Evolutionary conservation across 2,113 vertebrate genomes (phyloP), one percentile per base, ranked within the genome.

Genomic region (Oreochromis spilurus): DNA sequence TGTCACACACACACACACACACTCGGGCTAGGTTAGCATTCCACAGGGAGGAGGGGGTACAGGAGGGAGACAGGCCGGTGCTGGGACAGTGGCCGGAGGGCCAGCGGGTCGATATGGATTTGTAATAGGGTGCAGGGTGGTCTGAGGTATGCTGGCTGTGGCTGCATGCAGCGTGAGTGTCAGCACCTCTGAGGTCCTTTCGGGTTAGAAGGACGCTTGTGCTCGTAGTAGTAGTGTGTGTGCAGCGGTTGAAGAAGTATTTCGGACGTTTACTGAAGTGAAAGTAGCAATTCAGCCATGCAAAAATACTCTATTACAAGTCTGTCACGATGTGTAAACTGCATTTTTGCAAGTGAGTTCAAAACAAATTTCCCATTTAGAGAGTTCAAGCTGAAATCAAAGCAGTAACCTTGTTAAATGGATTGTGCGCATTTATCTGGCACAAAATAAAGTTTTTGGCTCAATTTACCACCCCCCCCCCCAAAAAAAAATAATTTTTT

Each of bases 61-160:
- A 43, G 75, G 53, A 88, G 89, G 78, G 86, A 91, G 89, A 82
- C 92, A 70, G 86, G 90, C 90, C 48, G 26, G 87, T 86, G 87
- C 85, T 91, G 88, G 90, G 91, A 92, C 90, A 87, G 91, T 82
- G 83, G 81, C 87, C 86, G 87, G 24, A 91, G 90, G 83, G 84
- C 83, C 62, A 14, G 57, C 10, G 77, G 92, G 87, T 93, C 87
- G 80, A 93, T 95, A 88, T 84, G 87, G 88, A 82, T 84, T 84
- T 45, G 84, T 83, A 79, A 83, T 82, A 72, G 70, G 58, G 77
- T 75, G 81, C 81, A 83, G 87, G 89, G 92, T 89, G 93, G 87
- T 84, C 84, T 38, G 79, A 79, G 84, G 79, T 67, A 79, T 50
- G 89, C 43, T 43, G 82, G 54, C 67, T 45, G 45, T 45, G 84